These are phyloP conservation scores for Lichenostomus cassidix DNA, from an alignment of 2,113 vertebrate genomes.

Conservation along the genomic window DNA sequence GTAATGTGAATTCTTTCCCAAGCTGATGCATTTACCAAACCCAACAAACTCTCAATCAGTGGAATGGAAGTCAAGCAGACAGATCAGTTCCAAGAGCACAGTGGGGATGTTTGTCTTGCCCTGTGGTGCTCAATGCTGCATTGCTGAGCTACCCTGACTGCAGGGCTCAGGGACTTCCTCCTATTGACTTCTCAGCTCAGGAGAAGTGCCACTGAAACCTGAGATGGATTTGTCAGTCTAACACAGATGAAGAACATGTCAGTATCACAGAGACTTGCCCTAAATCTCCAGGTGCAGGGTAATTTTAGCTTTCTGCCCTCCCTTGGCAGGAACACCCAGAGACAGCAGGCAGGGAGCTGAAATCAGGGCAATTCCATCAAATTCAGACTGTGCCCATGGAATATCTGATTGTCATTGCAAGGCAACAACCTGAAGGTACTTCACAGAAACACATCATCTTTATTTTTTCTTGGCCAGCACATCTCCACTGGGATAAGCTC, in stretches of 20 bases:
- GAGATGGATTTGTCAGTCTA: neutral
- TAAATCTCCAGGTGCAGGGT: neutral
- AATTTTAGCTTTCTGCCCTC: neutral
- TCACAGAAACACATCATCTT: neutral
- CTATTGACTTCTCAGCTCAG: neutral
- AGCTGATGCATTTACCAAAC: neutral
- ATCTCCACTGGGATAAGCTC: neutral
- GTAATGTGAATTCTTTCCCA: neutral
- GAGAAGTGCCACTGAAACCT: neutral
- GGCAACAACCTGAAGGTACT: neutral
- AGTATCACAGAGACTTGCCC: neutral
- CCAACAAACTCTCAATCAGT: neutral
- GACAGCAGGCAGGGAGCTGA: neutral
- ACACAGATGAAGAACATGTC: neutral
- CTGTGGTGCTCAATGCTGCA: neutral
- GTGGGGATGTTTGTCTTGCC: neutral
- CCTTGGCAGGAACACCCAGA: neutral
- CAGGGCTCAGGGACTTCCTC: neutral
- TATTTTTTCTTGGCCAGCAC: neutral
- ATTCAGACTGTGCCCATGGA: neutral
- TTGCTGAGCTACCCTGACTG: neutral
- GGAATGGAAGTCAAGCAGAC: neutral
- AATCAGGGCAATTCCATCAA: neutral
- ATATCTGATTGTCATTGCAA: neutral
- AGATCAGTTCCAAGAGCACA: neutral